Percentiles rank a stretch among this genome's conserved stretches.
Evolutionary conservation across 2,888 invertebrate species (phyloP).

Genomic region (Dicyrtomina minuta): DNA sequence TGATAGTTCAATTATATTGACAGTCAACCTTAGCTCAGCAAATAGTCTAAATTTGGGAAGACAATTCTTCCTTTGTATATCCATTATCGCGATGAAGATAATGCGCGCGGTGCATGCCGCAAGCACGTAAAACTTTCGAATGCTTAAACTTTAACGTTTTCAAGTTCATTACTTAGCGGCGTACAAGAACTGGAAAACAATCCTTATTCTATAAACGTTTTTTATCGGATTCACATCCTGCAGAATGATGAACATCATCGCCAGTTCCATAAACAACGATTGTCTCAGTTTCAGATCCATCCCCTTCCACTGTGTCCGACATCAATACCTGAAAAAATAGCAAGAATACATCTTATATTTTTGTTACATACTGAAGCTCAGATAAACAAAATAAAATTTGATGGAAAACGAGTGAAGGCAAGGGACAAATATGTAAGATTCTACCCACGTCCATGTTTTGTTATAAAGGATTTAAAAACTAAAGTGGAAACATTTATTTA

Average conservation of each 20-base stretch:
- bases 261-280: conserved; percentile 36
- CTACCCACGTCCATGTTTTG: background rate
- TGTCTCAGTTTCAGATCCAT: conserved; percentile 22
- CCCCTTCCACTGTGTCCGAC: conserved; percentile 22
- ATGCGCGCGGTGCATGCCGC: background rate
- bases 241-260: background rate
- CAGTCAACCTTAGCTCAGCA: too few species aligned
- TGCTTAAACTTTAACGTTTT: background rate
- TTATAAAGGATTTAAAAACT: background rate
- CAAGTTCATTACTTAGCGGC: background rate
- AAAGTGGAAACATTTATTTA: background rate
- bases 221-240: conserved; percentile 10
- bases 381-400: conserved; percentile 3
- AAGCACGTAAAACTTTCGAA: background rate
- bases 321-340: conserved; percentile 34
- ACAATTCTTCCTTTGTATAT: too few species aligned
- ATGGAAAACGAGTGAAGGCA: too few species aligned
- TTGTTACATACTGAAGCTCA: too few species aligned
- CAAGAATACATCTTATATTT: conserved; percentile 33
- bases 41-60: too few species aligned
- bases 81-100: too few species aligned
- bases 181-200: background rate
- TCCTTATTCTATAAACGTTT: background rate
- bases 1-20: too few species aligned
- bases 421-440: too few species aligned